These are phyloP conservation scores for Sphyrna mokarran DNA, from an alignment of 2,113 vertebrate genomes.

Conservation along the genomic window DNA sequence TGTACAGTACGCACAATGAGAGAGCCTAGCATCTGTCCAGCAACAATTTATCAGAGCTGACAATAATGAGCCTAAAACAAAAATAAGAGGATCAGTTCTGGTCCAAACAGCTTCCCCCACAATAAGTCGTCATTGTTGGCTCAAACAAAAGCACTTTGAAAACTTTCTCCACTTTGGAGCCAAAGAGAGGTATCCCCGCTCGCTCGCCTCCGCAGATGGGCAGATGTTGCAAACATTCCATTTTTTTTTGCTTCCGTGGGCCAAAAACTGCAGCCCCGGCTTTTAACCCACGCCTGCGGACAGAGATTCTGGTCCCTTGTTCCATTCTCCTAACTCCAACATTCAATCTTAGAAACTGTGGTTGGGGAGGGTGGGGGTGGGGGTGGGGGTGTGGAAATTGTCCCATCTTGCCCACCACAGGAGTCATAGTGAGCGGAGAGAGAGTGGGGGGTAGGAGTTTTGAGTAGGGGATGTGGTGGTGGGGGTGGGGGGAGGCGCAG, in stretches of 20 bases:
- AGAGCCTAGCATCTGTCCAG: constrained; percentile 25
- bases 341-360: background rate
- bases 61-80: constrained; percentile 34
- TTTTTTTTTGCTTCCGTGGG: no score
- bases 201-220: background rate
- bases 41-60: constrained; percentile 33
- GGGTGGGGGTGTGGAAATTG: no score
- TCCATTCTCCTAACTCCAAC: background rate
- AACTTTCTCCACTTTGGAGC: background rate
- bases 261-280: background rate
- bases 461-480: no score
- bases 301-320: background rate
- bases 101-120: constrained; percentile 5
- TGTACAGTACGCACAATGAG: constrained; percentile 22
- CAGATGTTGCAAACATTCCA: constrained; percentile 14
- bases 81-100: constrained; percentile 25
- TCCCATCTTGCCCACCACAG: no score
- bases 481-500: no score
- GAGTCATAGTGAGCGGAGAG: no score
- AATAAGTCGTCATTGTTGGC: constrained; percentile 26
- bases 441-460: no score
- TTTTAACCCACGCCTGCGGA: background rate
- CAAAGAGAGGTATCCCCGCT: constrained; percentile 13
- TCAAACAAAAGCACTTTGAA: constrained; percentile 3
- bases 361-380: no score